phyloP scores from a whole-genome alignment of 2,113 vertebrate species.

The Garra rufa region DNA sequence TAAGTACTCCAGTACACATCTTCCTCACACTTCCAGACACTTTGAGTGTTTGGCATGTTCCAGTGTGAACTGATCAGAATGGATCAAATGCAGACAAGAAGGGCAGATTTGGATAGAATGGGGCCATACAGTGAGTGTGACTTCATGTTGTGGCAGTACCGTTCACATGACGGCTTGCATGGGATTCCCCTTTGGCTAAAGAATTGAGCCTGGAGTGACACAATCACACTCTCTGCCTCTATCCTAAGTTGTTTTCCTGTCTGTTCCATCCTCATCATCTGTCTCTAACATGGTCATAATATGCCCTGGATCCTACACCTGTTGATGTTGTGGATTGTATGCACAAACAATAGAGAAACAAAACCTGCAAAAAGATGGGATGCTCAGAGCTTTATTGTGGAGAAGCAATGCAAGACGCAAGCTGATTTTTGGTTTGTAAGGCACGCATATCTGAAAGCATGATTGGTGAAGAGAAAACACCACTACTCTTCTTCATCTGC shows the following conservation, averaged over 20 bases:
- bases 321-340: not conserved
- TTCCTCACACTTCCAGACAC: conserved; percentile 50
- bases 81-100: conserved; percentile 68
- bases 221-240: conserved; percentile 34
- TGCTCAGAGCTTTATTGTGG: conserved; percentile 47
- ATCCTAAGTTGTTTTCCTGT: conserved; percentile 22
- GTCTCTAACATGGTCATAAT: not conserved
- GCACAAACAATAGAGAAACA: not conserved
- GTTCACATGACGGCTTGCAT: conserved; percentile 61
- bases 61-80: conserved; percentile 69
- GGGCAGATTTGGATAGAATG: conserved; percentile 77
- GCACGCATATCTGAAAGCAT: conserved; percentile 60
- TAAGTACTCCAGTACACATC: conserved; percentile 7
- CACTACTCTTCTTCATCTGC: conserved; percentile 75
- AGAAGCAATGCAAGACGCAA: not conserved
- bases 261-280: not conserved
- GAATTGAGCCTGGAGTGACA: conserved; percentile 50
- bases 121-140: conserved; percentile 73
- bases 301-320: not conserved
- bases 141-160: conserved; percentile 58
- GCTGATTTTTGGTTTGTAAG: conserved; percentile 43
- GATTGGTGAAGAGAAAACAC: conserved; percentile 61
- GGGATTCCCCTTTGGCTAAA: conserved; percentile 52
- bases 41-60: conserved; percentile 74
- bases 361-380: not conserved